Conservation (phyloP, 2,113 vertebrate genomes). For the rabbit (Oryctolagus cuniculus) region mOryCun1.1 NC_091434.1:5311501-5312000, state of each 20-base stretch:
- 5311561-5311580: neutral
- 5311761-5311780: too few species aligned
- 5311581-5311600: neutral
- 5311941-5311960: neutral
- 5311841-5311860: neutral
- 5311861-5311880: neutral
- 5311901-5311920: too few species aligned
- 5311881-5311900: neutral
- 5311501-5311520: neutral
- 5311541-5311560: neutral
- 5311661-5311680: neutral
- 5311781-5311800: too few species aligned
- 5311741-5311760: neutral
- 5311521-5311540: neutral
- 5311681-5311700: neutral
- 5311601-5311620: too few species aligned
- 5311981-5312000: neutral
- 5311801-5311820: neutral
- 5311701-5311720: too few species aligned
- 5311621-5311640: neutral
- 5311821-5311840: neutral
- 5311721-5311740: too few species aligned
- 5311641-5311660: neutral
- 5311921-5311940: neutral
- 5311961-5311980: neutral